phyloP scores from a whole-genome alignment of 2,888 invertebrate species.

The Pandemis heparana region DNA sequence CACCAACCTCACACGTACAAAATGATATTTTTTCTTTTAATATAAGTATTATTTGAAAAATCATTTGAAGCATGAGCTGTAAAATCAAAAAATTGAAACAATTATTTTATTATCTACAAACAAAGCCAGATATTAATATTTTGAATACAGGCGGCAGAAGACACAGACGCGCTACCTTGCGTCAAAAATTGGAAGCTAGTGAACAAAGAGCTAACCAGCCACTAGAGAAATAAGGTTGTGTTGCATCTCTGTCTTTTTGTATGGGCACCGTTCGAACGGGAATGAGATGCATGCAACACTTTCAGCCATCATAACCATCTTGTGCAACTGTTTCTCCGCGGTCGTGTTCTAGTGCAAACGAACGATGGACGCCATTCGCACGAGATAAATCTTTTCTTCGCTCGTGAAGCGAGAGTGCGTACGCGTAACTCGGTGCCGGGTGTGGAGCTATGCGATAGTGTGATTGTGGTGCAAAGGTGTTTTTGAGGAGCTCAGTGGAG shows the following conservation, averaged over 20 bases:
- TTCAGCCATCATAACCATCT: constrained; percentile 84
- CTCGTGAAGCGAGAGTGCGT: constrained; percentile 65
- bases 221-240: constrained; percentile 82
- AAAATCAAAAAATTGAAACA: not conserved
- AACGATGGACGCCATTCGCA: constrained; percentile 86
- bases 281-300: constrained; percentile 70
- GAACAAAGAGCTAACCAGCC: constrained; percentile 84
- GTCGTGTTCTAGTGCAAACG: constrained; percentile 83
- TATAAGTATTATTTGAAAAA: not conserved
- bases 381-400: constrained; percentile 77
- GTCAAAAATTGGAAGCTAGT: constrained; percentile 58
- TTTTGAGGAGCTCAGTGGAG: constrained; percentile 54
- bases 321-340: constrained; percentile 86
- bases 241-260: constrained; percentile 61
- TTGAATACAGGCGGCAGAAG: constrained; percentile 51
- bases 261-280: constrained; percentile 53
- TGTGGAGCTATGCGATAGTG: constrained; percentile 74
- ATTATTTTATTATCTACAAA: constrained; percentile 31
- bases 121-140: constrained; percentile 43
- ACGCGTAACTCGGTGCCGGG: constrained; percentile 64
- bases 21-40: constrained; percentile 6
- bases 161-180: constrained; percentile 63
- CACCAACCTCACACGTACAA: not conserved
- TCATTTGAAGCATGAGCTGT: not conserved
- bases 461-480: constrained; percentile 63